Evolutionary conservation across 2,113 vertebrate genomes (phyloP).

Genomic region (Clarias batrachus): DNA sequence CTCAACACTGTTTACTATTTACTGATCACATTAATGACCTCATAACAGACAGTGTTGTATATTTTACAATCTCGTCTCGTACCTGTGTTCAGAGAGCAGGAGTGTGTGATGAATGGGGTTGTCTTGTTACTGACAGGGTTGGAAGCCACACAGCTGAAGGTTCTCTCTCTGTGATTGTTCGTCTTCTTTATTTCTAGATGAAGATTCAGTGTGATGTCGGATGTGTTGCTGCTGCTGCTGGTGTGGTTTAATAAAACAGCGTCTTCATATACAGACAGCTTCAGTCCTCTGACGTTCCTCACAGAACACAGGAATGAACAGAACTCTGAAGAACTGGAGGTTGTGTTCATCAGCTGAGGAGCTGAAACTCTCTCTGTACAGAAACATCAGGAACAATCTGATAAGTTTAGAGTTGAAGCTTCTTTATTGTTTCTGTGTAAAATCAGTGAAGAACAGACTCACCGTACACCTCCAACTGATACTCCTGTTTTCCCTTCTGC

Average conservation of each 20-base stretch:
- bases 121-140: too few species aligned
- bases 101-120: neutral
- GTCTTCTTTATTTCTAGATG: conserved; percentile 23
- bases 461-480: conserved; percentile 22
- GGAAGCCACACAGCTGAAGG: conserved; percentile 40
- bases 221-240: conserved; percentile 21
- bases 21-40: neutral
- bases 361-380: conserved; percentile 21
- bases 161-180: neutral
- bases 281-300: conserved; percentile 39
- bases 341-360: neutral
- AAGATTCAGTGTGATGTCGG: conserved; percentile 18
- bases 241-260: conserved; percentile 41
- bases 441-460: conserved; percentile 8
- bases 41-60: neutral
- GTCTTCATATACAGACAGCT: conserved; percentile 27
- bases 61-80: neutral
- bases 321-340: neutral
- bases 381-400: conserved; percentile 1
- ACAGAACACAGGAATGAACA: conserved; percentile 46
- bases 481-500: neutral
- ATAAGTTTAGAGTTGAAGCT: neutral
- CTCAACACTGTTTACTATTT: neutral
- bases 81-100: conserved; percentile 29
- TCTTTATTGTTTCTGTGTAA: conserved; percentile 5